Evolutionary conservation across 2,888 invertebrate species (phyloP).

Genomic region (Tenodera sinensis): DNA sequence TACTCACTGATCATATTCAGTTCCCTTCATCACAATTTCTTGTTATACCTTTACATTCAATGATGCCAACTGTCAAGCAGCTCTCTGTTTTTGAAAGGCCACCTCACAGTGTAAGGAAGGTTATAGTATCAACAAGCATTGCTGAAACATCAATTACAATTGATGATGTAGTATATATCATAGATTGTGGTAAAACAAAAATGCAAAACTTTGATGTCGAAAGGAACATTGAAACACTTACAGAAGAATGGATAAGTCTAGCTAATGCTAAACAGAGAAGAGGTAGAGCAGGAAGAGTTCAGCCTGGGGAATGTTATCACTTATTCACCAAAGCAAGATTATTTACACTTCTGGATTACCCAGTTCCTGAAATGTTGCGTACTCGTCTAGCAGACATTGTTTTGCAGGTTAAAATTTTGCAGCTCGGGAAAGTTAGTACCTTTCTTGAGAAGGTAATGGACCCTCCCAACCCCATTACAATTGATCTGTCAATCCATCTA

Average conservation of each 20-base stretch:
- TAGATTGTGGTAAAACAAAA: conserved; percentile 84
- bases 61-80: conserved; percentile 80
- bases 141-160: conserved; percentile 96
- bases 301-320: conserved; percentile 81
- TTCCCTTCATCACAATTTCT: conserved; percentile 44
- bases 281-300: conserved; percentile 72
- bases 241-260: conserved; percentile 72
- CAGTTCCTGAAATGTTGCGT: conserved; percentile 79
- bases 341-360: conserved; percentile 58
- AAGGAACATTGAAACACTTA: conserved; percentile 68
- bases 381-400: conserved; percentile 81
- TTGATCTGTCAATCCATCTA: conserved; percentile 60
- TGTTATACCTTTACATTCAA: conserved; percentile 82
- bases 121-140: conserved; percentile 87
- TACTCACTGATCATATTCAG: conserved; percentile 42
- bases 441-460: conserved; percentile 72
- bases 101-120: conserved; percentile 61
- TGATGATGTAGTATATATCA: conserved; percentile 89
- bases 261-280: conserved; percentile 84
- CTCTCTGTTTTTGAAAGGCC: conserved; percentile 72
- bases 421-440: conserved; percentile 60
- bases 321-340: conserved; percentile 68
- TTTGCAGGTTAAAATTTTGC: conserved; percentile 73
- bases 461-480: conserved; percentile 65
- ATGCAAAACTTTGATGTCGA: conserved; percentile 68